Evolutionary conservation across 2,888 invertebrate species (phyloP).

Genomic region (Coelopa pilipes): DNA sequence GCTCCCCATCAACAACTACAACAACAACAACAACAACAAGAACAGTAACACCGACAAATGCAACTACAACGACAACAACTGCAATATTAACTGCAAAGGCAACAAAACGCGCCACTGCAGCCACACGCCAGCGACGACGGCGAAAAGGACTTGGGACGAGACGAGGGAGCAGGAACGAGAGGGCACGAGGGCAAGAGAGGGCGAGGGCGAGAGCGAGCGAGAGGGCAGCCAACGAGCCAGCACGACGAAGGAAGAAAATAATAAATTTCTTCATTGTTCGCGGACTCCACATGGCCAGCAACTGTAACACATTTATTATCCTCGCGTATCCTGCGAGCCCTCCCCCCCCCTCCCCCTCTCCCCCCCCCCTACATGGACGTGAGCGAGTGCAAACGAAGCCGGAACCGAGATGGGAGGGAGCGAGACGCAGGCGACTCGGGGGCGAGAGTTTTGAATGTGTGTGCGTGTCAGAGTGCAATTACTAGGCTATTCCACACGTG

Average conservation of each 20-base stretch:
- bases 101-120: background rate
- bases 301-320: conserved; percentile 29
- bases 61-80: background rate
- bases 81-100: background rate
- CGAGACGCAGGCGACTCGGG: background rate
- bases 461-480: conserved; percentile 26
- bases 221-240: background rate
- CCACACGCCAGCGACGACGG: background rate
- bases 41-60: too few species aligned
- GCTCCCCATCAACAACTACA: background rate
- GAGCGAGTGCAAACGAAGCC: too few species aligned
- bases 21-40: background rate
- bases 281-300: conserved; percentile 25
- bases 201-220: too few species aligned
- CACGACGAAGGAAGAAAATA: conserved; percentile 19
- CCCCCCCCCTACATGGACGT: too few species aligned
- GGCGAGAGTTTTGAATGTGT: background rate
- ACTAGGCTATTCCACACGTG: background rate
- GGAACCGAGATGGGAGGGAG: too few species aligned
- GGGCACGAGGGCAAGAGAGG: too few species aligned
- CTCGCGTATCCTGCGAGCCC: background rate
- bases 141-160: background rate
- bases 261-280: conserved; percentile 37
- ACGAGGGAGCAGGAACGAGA: too few species aligned
- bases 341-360: background rate